Evolutionary conservation across 2,113 vertebrate genomes (phyloP), one percentile per base, ranked within the genome.

Genomic region (Setophaga kirtlandii): DNA sequence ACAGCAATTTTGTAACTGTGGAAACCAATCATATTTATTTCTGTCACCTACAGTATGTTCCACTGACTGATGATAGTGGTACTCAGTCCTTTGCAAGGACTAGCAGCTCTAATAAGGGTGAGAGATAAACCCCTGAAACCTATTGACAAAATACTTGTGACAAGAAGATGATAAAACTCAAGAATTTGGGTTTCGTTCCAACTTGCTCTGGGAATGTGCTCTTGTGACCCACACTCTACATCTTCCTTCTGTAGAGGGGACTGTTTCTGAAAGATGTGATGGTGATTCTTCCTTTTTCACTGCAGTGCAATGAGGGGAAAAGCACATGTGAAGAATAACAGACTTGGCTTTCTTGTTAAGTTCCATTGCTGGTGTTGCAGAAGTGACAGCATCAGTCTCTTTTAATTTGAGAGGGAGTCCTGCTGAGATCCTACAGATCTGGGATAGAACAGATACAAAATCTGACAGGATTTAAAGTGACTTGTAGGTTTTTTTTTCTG

Each of bases 1-100:
- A 75, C 49, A 84, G 52, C 87, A 87, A 84, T 94, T 96, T 91
- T 90, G 49, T 91, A 73, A 14, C 78, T 90, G 53, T 91, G 84
- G 87, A 93, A 95, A 93, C n/a, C 62, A 46, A 68, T 93, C 58
- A 37, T 73, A 75, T 85, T 94, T 91, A 85, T 82, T 94, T 94
- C 41, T 85, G 74, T 91, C 69, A 82, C 87, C 49, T 56, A 70
- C 33, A 59, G 33, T 64, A 37, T 53, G 74, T 87, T 95, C 84
- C 87, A 93, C 33, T 76, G 78, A 93, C 85, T 88, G 84, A 65
- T 79, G 44, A 82, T 44, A 75, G 62, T 6, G 64, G 83, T 56
- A 49, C 81, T 78, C 56, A 41, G 81, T 59, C 44, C 30, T 87
- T 68, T 82, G 31, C 0, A 0, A 65, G 64, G 83, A 64, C 67